Conservation (phyloP, 2,113 vertebrate species). For the Poeciliopsis occidentalis region DNA sequence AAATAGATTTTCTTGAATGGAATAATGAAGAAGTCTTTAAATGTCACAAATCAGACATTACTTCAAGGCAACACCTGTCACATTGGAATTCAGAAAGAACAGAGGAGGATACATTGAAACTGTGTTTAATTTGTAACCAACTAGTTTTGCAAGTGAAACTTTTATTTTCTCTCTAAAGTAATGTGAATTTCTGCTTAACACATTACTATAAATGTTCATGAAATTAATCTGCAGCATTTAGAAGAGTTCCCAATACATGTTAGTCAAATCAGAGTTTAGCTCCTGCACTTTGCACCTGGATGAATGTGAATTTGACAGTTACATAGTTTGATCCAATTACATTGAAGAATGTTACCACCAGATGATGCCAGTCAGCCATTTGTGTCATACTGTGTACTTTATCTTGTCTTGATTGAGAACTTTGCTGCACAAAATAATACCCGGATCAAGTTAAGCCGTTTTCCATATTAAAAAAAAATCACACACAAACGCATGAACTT, state of each 20-base stretch:
- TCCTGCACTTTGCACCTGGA: no score
- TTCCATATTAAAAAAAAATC: no score
- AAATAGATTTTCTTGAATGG: background rate
- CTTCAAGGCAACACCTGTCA: background rate
- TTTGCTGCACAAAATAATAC: background rate
- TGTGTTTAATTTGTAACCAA: background rate
- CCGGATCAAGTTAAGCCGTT: background rate
- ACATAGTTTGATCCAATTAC: background rate
- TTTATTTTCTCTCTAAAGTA: background rate
- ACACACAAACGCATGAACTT: no score
- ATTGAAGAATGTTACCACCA: background rate
- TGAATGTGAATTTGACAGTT: no score
- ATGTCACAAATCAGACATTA: background rate
- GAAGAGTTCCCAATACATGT: background rate
- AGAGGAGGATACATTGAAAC: no score
- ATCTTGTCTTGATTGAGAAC: background rate
- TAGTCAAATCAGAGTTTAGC: background rate
- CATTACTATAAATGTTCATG: no score
- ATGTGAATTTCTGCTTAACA: background rate
- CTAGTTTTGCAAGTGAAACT: background rate
- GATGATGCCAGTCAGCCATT: slow-evolving; percentile 6
- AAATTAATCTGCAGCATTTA: background rate
- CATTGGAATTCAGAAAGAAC: background rate
- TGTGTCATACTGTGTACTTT: background rate
- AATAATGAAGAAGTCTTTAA: background rate